phyloP scores from a whole-genome alignment of 2,888 invertebrate genomes.

The Lamellibrachia satsuma region DNA sequence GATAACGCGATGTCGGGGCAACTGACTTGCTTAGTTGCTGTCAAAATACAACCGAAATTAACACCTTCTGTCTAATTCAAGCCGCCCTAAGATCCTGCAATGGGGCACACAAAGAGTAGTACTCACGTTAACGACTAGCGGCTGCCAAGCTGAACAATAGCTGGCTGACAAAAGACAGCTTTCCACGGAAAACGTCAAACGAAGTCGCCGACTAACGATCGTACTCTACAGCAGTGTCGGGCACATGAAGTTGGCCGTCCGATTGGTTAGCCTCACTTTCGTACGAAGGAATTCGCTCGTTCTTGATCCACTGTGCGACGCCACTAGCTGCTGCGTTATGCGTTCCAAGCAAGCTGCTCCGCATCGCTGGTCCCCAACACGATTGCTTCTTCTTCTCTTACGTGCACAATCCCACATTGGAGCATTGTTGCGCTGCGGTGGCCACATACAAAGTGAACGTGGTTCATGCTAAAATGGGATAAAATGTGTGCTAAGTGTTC shows the following conservation, averaged over 20 bases:
- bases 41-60: conserved; percentile 1
- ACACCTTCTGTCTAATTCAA: neutral
- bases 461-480: too few relatives aligned
- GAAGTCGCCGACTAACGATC: neutral
- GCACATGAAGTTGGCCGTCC: neutral
- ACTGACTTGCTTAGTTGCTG: neutral
- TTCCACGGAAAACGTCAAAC: neutral
- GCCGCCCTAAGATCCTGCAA: neutral
- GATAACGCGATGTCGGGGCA: neutral
- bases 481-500: too few relatives aligned
- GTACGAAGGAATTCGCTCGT: neutral
- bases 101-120: neutral
- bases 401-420: too few relatives aligned
- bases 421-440: too few relatives aligned
- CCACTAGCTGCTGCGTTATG: neutral
- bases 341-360: too few relatives aligned
- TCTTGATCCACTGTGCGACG: neutral
- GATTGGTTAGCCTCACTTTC: neutral
- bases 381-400: too few relatives aligned
- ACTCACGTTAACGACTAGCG: conserved; percentile 10
- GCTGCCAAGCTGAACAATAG: conserved; percentile 17
- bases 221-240: neutral
- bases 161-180: neutral
- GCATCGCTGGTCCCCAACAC: too few relatives aligned
- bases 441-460: too few relatives aligned